phyloP scores from a whole-genome alignment of 2,797 vertebrate genomes.

The Luscinia luscinia region DNA sequence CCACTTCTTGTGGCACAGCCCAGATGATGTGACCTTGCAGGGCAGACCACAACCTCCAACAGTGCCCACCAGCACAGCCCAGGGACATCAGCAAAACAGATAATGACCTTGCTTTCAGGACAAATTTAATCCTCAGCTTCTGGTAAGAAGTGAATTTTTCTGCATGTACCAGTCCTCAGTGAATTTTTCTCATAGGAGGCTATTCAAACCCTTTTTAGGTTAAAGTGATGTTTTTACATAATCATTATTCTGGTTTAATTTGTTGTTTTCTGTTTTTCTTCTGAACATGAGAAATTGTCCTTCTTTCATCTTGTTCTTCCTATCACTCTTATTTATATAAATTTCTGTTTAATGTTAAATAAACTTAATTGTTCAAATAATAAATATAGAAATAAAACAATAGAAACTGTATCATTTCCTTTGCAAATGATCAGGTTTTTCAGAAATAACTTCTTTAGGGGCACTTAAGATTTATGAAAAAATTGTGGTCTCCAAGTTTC shows the following conservation, averaged over 20 bases:
- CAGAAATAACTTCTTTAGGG: background rate
- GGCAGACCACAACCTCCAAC: background rate
- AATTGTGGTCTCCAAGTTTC: background rate
- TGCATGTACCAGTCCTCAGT: background rate
- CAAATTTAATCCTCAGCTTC: background rate
- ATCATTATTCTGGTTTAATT: background rate
- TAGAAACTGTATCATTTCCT: background rate
- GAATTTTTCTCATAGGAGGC: background rate
- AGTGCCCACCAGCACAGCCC: background rate
- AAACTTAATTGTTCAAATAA: background rate
- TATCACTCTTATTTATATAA: background rate
- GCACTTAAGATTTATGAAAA: background rate
- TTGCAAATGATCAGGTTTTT: background rate
- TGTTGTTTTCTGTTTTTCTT: background rate
- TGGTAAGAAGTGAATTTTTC: background rate
- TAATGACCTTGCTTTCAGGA: background rate
- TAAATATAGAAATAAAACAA: background rate
- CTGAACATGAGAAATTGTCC: background rate
- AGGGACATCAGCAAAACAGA: background rate
- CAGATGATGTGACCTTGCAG: background rate
- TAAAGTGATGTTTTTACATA: background rate
- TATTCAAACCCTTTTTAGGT: background rate
- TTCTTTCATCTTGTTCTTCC: background rate
- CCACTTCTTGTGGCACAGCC: rapidly evolving
- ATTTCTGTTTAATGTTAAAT: background rate